These are phyloP conservation scores for Lycodopsis pacificus DNA, from an alignment of 2,797 vertebrate genomes.

Conservation along the genomic window DNA sequence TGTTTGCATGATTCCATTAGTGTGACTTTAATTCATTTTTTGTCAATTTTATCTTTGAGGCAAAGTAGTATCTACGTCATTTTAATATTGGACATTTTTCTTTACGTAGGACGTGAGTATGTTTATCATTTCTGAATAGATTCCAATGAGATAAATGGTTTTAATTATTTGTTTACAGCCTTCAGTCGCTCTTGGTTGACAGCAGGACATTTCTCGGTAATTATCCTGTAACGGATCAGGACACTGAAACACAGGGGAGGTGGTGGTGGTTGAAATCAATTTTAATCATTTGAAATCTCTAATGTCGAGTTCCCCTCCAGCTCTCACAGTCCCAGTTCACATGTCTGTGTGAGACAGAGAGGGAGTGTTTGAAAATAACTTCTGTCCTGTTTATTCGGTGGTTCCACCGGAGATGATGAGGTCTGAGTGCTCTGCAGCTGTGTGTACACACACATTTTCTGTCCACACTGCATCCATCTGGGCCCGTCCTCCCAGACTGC, in stretches of 20 bases:
- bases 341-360: constrained; percentile 21
- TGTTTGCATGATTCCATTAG: neutral
- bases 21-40: neutral
- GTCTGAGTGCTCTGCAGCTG: constrained; percentile 80
- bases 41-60: neutral
- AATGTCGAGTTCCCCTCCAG: neutral
- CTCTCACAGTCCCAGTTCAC: constrained; percentile 2
- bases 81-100: neutral
- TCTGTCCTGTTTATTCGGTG: constrained; percentile 70
- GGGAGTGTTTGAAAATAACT: constrained; percentile 58
- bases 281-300: neutral
- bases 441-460: constrained; percentile 68
- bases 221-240: constrained; percentile 75
- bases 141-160: neutral
- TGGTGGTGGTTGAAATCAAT: neutral
- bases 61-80: no score
- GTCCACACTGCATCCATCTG: constrained; percentile 57
- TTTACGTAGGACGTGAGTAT: neutral
- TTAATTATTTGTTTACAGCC: constrained; percentile 1
- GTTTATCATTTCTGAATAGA: neutral
- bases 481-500: constrained; percentile 46
- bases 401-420: constrained; percentile 77
- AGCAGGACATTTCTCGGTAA: constrained; percentile 72
- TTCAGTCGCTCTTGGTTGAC: neutral
- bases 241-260: constrained; percentile 25